phyloP scores from a whole-genome alignment of 2,113 vertebrate genomes.

The Columba janthina region DNA sequence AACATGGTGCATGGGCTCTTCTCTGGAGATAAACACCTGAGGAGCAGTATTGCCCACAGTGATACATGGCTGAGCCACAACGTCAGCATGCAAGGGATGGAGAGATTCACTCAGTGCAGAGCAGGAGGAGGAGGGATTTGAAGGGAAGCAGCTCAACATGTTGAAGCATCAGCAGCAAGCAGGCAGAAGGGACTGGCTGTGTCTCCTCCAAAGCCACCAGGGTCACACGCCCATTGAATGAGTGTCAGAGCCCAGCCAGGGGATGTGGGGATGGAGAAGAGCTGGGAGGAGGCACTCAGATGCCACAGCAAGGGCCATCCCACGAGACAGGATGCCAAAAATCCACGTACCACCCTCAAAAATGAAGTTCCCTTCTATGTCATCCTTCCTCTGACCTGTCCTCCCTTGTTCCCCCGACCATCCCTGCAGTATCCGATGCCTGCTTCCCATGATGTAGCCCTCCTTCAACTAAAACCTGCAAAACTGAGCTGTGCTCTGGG shows the following conservation, averaged over 20 bases:
- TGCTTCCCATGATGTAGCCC: not conserved
- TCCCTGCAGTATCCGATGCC: not conserved
- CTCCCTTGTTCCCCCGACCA: not conserved
- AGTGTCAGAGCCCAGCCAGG: not conserved
- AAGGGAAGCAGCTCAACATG: not conserved
- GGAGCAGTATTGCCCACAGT: not conserved
- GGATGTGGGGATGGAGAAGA: not conserved
- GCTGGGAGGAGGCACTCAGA: not conserved
- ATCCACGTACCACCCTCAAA: not conserved
- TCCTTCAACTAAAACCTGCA: not conserved
- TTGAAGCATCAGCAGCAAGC: not conserved
- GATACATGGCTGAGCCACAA: not conserved
- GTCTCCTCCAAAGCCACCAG: not conserved
- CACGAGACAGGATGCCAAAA: not conserved
- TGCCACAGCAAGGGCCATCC: not conserved
- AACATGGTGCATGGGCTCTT: not conserved
- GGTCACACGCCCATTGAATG: accelerated
- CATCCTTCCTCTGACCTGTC: not conserved
- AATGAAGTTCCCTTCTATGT: not conserved
- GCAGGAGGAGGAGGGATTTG: not conserved
- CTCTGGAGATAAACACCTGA: not conserved
- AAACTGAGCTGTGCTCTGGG: not conserved
- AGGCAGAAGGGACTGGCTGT: not conserved
- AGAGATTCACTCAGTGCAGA: accelerated
- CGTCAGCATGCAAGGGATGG: accelerated